Conservation (phyloP, 2,888 invertebrate species). For the Pollenia griseotomentosa region DNA sequence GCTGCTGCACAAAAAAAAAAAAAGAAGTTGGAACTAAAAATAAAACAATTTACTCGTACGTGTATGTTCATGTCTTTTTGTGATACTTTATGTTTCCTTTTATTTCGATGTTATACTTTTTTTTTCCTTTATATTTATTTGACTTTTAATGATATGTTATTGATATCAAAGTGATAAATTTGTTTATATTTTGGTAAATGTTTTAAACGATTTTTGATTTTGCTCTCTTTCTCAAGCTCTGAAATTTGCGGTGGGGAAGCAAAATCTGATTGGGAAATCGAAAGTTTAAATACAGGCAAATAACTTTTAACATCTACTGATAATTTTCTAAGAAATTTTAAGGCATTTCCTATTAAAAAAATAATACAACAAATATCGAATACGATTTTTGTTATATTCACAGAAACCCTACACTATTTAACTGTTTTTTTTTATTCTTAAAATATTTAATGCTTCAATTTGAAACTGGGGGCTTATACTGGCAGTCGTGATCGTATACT, state of each 20-base stretch:
- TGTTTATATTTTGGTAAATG: slow-evolving; percentile 65
- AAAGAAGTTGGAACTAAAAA: slow-evolving; percentile 23
- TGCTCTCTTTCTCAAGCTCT: not conserved
- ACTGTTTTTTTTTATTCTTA: too few relatives aligned
- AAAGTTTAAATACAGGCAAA: slow-evolving; percentile 5
- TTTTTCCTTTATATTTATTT: slow-evolving; percentile 63
- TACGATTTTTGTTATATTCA: too few relatives aligned
- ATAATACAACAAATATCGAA: too few relatives aligned
- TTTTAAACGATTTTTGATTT: slow-evolving; percentile 38
- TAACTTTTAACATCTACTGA: not conserved
- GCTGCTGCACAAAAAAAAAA: slow-evolving; percentile 23
- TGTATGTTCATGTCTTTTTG: slow-evolving; percentile 55
- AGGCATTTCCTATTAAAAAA: too few relatives aligned
- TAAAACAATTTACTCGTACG: not conserved
- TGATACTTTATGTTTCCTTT: slow-evolving; percentile 63
- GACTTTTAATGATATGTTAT: slow-evolving; percentile 75
- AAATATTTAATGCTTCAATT: too few relatives aligned
- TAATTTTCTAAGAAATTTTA: too few relatives aligned
- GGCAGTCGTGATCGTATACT: too few relatives aligned
- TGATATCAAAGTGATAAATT: slow-evolving; percentile 75
- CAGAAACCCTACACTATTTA: too few relatives aligned
- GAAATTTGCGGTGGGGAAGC: not conserved
- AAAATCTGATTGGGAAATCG: not conserved
- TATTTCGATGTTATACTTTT: slow-evolving; percentile 54
- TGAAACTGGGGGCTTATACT: too few relatives aligned